phyloP scores from a whole-genome alignment of 2,113 vertebrate genomes.

The Marmota monax region DNA sequence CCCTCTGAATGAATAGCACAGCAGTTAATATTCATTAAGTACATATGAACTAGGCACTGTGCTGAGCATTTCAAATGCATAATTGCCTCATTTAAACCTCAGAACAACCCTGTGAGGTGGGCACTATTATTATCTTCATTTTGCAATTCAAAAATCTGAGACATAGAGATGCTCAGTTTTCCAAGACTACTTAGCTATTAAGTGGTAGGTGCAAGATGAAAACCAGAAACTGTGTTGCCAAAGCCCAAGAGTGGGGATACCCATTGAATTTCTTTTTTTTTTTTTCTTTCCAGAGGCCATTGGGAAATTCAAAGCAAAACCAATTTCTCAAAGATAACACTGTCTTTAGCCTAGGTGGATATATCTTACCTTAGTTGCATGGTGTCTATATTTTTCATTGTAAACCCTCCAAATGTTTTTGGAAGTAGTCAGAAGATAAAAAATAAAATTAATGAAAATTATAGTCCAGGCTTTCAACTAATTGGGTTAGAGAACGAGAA shows the following conservation, averaged over 20 bases:
- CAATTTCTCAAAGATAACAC: neutral
- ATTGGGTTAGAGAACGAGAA: neutral
- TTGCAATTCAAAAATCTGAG: neutral
- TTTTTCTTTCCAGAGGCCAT: neutral
- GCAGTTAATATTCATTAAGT: neutral
- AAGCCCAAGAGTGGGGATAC: neutral
- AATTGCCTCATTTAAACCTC: neutral
- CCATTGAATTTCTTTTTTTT: neutral
- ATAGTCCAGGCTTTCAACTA: neutral
- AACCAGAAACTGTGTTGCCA: neutral
- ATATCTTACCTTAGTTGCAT: neutral
- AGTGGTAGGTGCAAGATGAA: accelerated
- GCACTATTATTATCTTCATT: neutral
- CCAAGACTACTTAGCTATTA: neutral
- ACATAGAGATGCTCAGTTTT: neutral
- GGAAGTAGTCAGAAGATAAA: neutral
- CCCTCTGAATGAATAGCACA: neutral
- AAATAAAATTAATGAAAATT: neutral
- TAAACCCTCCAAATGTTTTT: neutral
- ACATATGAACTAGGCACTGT: accelerated
- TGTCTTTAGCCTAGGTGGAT: neutral
- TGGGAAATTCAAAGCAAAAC: conserved; percentile 14
- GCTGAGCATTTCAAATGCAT: neutral
- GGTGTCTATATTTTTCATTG: neutral
- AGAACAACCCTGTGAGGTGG: neutral